Evolutionary conservation across 2,113 vertebrate species (phyloP).

Genomic region (Coturnix japonica): DNA sequence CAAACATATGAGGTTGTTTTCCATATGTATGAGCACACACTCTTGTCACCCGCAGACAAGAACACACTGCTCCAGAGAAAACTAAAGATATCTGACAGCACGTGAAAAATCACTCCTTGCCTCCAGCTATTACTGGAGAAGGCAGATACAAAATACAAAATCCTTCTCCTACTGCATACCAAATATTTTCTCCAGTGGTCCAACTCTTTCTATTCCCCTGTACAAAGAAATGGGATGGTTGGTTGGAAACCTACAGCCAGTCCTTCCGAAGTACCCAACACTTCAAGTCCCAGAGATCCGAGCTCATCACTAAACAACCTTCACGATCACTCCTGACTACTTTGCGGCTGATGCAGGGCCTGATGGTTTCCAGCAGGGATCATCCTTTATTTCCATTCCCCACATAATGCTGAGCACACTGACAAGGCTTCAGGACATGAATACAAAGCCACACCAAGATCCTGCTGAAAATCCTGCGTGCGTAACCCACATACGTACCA

Average conservation of each 20-base stretch:
- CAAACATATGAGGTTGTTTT: not conserved
- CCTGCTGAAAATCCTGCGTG: not conserved
- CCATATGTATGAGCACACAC: accelerated
- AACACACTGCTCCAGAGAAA: not conserved
- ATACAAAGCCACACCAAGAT: not conserved
- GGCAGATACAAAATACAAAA: accelerated
- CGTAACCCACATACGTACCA: not conserved
- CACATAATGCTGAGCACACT: not conserved
- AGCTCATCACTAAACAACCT: not conserved
- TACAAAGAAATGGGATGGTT: accelerated
- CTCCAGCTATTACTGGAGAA: not conserved
- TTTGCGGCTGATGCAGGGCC: not conserved
- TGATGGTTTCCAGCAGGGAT: not conserved
- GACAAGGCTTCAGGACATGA: not conserved
- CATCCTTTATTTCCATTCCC: not conserved
- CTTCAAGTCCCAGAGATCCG: not conserved
- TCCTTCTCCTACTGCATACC: not conserved
- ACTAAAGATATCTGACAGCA: not conserved
- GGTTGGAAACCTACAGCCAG: accelerated
- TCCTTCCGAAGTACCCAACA: not conserved
- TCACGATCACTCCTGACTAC: not conserved
- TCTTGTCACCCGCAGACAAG: not conserved
- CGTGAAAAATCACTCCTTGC: not conserved
- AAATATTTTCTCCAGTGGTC: not conserved
- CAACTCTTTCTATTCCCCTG: not conserved